These are phyloP conservation scores for Rhagonycha fulva DNA, from an alignment of 2,888 invertebrate genomes.

Conservation along the genomic window DNA sequence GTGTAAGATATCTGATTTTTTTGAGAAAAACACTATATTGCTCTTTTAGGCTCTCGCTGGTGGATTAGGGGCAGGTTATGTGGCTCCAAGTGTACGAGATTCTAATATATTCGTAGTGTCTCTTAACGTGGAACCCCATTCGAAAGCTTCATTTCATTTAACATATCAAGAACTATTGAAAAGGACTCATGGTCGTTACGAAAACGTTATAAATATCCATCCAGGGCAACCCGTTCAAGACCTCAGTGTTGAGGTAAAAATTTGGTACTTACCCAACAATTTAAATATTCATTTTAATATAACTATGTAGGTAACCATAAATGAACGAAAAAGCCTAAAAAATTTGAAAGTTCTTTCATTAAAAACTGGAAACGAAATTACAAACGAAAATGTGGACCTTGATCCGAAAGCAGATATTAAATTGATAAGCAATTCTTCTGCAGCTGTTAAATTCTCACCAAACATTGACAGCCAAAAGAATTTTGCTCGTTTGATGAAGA, in stretches of 20 bases:
- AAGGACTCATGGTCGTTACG: constrained; percentile 68
- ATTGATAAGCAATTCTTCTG: constrained; percentile 39
- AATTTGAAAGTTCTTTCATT: constrained; percentile 66
- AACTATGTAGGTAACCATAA: constrained; percentile 59
- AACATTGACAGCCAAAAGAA: constrained; percentile 62
- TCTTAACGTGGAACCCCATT: constrained; percentile 67
- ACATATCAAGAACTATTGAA: constrained; percentile 74
- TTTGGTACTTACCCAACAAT: background rate
- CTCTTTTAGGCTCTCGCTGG: constrained; percentile 58
- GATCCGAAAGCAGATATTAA: constrained; percentile 45
- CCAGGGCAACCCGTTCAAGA: constrained; percentile 69
- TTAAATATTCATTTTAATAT: background rate
- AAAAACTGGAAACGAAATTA: constrained; percentile 66
- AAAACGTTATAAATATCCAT: constrained; percentile 70
- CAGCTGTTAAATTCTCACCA: constrained; percentile 61
- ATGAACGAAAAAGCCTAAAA: constrained; percentile 65
- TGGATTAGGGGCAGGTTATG: constrained; percentile 65
- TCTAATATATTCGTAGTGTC: constrained; percentile 72
- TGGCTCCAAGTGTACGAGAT: constrained; percentile 67
- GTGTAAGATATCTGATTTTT: too few relatives aligned
- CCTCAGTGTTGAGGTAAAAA: constrained; percentile 59
- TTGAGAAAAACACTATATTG: background rate
- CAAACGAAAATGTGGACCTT: constrained; percentile 58
- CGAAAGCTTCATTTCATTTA: constrained; percentile 68
- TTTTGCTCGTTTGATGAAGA: constrained; percentile 53